phyloP scores from a whole-genome alignment of 2,113 vertebrate genomes.

The Calidris pygmaea region DNA sequence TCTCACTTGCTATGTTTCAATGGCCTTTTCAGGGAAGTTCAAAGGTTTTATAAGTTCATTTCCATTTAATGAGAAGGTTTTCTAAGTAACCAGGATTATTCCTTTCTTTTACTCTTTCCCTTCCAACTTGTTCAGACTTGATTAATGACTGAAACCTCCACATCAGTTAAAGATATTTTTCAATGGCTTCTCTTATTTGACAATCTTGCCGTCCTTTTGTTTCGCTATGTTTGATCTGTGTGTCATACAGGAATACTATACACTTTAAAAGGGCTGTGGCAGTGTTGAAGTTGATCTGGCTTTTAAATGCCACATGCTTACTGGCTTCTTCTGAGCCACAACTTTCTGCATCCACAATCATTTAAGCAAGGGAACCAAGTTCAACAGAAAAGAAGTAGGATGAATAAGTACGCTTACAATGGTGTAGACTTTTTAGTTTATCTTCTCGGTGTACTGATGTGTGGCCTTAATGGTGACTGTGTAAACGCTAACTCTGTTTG shows the following conservation, averaged over 20 bases:
- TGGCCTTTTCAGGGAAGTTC: not conserved
- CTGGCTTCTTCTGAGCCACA: slow-evolving; percentile 18
- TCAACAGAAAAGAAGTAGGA: not conserved
- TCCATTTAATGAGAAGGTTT: not conserved
- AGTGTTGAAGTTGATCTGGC: not conserved
- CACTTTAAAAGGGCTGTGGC: not conserved
- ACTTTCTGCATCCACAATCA: not conserved
- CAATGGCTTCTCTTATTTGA: not conserved
- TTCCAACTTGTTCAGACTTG: not conserved
- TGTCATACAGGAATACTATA: not conserved
- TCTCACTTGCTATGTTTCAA: not conserved
- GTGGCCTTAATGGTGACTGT: not conserved
- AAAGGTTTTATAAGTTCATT: not conserved
- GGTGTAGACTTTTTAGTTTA: not conserved
- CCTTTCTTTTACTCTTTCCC: not conserved
- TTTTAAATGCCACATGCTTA: not conserved
- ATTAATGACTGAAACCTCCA: not conserved
- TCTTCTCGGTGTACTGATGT: not conserved
- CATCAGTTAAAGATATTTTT: slow-evolving; percentile 20
- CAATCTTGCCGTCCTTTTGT: not conserved
- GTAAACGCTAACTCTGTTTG: not conserved
- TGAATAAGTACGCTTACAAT: not conserved
- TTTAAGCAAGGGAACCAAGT: not conserved
- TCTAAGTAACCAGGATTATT: not conserved
- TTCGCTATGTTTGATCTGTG: not conserved